These are phyloP conservation scores for Rhizoglyphus robini DNA, from an alignment of 1,140 invertebrate genomes.

Conservation along the genomic window DNA sequence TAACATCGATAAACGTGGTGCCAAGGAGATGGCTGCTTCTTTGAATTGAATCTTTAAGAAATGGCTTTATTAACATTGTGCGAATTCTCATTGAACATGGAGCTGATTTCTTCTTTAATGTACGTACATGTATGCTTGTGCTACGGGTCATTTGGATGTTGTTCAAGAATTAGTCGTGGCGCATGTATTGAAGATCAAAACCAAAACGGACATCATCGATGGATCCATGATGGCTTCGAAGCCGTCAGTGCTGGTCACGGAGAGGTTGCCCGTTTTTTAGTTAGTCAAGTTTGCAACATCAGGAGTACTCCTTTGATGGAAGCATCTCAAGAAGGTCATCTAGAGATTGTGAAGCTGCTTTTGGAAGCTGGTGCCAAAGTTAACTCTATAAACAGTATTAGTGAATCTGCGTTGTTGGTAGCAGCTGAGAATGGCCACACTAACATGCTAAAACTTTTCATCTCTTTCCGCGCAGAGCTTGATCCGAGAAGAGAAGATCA, in stretches of 20 bases:
- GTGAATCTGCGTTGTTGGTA: constrained; percentile 92
- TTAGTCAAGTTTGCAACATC: constrained; percentile 84
- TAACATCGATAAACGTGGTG: too few relatives aligned
- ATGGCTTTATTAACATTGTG: constrained; percentile 87
- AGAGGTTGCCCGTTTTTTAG: constrained; percentile 74
- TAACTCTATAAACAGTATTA: constrained; percentile 70
- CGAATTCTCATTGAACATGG: constrained; percentile 74
- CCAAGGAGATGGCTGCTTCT: constrained; percentile 87
- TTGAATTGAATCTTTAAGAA: constrained; percentile 93
- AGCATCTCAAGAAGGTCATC: constrained; percentile 89
- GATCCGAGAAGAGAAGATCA: too few relatives aligned
- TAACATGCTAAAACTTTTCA: constrained; percentile 73
- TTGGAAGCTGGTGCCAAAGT: constrained; percentile 71
- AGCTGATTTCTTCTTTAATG: constrained; percentile 82
- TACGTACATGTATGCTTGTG: constrained; percentile 99
- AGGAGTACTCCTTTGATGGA: constrained; percentile 98
- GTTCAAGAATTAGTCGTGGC: constrained; percentile 63
- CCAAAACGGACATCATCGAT: constrained; percentile 95
- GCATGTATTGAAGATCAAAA: constrained; percentile 97
- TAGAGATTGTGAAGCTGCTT: constrained; percentile 74
- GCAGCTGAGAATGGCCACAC: constrained; percentile 94
- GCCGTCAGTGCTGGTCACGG: constrained; percentile 93
- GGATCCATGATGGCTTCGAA: too few relatives aligned
- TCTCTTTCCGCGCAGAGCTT: constrained; percentile 73
- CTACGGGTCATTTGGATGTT: constrained; percentile 83